Evolutionary conservation across 1,140 invertebrate species (phyloP).

Genomic region (Calliopsis andreniformis): DNA sequence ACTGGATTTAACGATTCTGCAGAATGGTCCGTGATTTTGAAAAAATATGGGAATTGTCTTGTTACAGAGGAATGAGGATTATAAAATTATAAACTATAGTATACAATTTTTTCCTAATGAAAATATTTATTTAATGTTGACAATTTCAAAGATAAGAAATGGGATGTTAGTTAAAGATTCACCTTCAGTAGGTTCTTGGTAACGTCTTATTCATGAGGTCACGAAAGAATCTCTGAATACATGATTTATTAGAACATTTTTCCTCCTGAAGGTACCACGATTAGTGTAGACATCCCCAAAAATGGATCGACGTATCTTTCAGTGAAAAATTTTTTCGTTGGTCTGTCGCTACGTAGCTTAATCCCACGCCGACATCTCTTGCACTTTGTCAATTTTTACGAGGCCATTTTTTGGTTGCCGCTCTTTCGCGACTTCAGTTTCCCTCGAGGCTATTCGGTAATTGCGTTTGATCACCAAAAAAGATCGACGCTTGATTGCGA

Average conservation of each 20-base stretch:
- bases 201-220: neutral
- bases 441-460: constrained; percentile 5
- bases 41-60: no score
- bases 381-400: constrained; percentile 55
- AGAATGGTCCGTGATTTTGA: no score
- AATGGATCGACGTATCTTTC: constrained; percentile 5
- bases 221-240: neutral
- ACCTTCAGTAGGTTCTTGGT: neutral
- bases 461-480: constrained; percentile 19
- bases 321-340: constrained; percentile 25
- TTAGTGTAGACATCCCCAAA: neutral
- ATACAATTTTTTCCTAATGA: no score
- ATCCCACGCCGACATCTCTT: constrained; percentile 31
- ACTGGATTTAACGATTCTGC: no score
- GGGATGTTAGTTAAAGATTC: neutral
- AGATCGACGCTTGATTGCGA: constrained; percentile 34
- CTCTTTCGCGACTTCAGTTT: constrained; percentile 7
- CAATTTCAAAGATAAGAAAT: neutral
- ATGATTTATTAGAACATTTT: neutral
- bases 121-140: neutral
- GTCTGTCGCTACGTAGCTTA: neutral
- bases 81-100: no score
- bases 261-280: neutral
- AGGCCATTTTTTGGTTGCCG: constrained; percentile 50
- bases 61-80: neutral